Base-by-base conservation (phyloP, 2,113 vertebrate genomes). In the Mola mola region DNA sequence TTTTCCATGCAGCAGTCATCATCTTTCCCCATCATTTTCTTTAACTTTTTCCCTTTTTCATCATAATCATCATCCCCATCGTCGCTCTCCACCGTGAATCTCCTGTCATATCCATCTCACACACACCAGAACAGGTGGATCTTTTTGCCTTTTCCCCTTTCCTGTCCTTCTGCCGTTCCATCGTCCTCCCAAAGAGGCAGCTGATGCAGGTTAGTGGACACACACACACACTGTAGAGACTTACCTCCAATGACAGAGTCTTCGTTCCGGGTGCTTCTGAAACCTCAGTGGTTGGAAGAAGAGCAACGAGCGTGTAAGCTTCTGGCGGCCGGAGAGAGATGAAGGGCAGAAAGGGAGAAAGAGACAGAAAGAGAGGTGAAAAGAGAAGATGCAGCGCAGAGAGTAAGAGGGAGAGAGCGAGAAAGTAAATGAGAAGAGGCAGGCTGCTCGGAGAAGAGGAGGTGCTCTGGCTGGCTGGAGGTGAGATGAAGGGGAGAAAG, bases 401-500 rank as follows among this genome's bases (percentile, higher is more conserved):
- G 76, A 77, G 68, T 66, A 64, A 57, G 72, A 76, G 58, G 66
- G 48, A 67, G 53, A 63, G 20, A 62, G 58, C 72, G 72, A 71
- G 65, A 84, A 81, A 84, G 86, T 86, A 75, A 56, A 83, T 44
- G 22, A 59, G 64, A 81, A 50, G 57, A 36, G 74, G 58, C 49
- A 9, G 74, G 61, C 62, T 76, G 59, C 52, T 72, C 12, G 70
- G 75, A 48, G 63, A 64, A 62, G 73, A 77, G 66, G 72, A 81
- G 74, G 68, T 64, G 67, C 83, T 73, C 69, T 8, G 70, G 77
- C 72, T 75, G 57, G 86, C 86, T 88, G 82, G 84, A 88, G 88
- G 85, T 87, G 85, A 89, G 88, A 87, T 85, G 87, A 90, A 90
- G 88, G 88, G 73, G 87, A 88, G 85, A 79, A 85, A 78, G 83